Evolutionary conservation across 2,888 invertebrate species (phyloP), one percentile per base, ranked within the genome.

Genomic region (Agrochola litura): DNA sequence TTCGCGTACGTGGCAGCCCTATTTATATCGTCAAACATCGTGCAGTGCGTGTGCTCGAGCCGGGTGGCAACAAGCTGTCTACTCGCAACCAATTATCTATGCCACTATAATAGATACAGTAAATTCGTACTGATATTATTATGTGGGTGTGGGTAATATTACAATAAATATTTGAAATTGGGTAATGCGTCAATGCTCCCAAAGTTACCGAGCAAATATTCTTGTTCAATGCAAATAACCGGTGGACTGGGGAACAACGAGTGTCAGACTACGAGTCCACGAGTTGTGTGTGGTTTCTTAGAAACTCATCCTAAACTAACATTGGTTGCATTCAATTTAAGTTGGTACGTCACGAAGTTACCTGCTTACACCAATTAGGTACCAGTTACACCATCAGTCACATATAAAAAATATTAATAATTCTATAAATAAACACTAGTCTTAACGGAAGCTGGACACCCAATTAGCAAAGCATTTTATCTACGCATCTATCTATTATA

Each of bases 1-100:
- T 79, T 43, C 60, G 56, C 66, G 77, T 66, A 76, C 82, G 83
- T 80, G 82, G 19, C 79, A 88, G 68, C 88, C 89, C 88, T 88
- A 82, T 65, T 72, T 9, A 73, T 75, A 71, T 70, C 71, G 84
- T 84, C 74, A 81, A 82, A 83, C 75, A 80, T 80, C 73, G 83
- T 83, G 83, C 84, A 79, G 68, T 80, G 86, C 88, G 82, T 80
- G 82, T 81, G 86, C 83, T 83, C 88, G 77, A 90, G 91, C 86
- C 89, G 92, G 92, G 79, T 94, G 93, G 93, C 93, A 94, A 93
- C 93, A 93, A 85, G 92, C 94, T 85, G 94, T 93, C 92, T 92
- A 90, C 90, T 87, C 87, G 86, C 86, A 77, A 85, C 83, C 86
- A 92, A 92, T 93, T 93, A 93, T 91, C 89, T 90, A 88, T 85